Conservation (phyloP, 2,888 invertebrate species). For the Eilema depressum region DNA sequence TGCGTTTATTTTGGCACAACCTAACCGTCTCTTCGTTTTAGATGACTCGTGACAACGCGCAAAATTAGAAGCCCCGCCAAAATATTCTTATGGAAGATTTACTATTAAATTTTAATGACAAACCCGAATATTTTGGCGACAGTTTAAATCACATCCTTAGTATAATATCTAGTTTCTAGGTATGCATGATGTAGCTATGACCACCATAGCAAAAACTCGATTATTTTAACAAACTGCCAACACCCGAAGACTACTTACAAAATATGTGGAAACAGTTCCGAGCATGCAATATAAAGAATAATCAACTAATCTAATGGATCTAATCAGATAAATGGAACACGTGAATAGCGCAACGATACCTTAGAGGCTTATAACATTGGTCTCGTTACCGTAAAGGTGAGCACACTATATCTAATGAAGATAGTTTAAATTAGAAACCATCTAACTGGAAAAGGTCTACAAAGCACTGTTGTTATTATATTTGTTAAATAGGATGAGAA, state of each 20-base stretch:
- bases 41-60: too few relatives aligned
- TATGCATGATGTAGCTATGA: too few relatives aligned
- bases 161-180: not conserved
- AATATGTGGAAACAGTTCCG: not conserved
- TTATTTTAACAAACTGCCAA: not conserved
- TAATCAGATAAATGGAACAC: conserved; percentile 2
- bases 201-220: not conserved
- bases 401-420: not conserved
- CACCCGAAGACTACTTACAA: not conserved
- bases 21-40: too few relatives aligned
- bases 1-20: too few relatives aligned
- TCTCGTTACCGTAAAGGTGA: not conserved
- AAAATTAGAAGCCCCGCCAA: too few relatives aligned
- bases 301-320: not conserved
- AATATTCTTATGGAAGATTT: too few relatives aligned
- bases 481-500: too few relatives aligned
- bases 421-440: not conserved
- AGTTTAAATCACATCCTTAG: too few relatives aligned
- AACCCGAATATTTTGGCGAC: too few relatives aligned
- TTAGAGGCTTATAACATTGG: not conserved
- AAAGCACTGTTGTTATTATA: too few relatives aligned
- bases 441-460: too few relatives aligned
- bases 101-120: too few relatives aligned
- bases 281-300: not conserved
- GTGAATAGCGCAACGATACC: not conserved